phyloP scores from a whole-genome alignment of 2,888 invertebrate genomes.

The Cryptocheilus praepositus region DNA sequence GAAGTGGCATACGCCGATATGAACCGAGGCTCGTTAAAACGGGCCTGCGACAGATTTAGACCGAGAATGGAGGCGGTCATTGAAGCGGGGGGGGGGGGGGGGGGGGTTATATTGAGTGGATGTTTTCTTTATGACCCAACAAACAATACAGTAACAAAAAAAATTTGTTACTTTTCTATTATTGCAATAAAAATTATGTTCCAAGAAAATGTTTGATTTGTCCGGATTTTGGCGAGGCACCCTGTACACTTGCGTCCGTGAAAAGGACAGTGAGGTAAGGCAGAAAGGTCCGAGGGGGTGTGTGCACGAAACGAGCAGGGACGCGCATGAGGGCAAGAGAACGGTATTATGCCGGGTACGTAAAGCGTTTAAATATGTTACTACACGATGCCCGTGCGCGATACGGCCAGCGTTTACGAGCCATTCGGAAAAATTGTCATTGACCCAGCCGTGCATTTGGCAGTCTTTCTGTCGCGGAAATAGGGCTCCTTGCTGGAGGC shows the following conservation, averaged over 20 bases:
- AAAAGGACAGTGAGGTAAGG: conserved; percentile 3
- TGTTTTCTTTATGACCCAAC: no score
- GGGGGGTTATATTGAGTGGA: no score
- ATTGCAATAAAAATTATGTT: no score
- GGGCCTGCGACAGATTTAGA: no score
- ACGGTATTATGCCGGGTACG: conserved; percentile 24
- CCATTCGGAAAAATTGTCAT: conserved; percentile 42
- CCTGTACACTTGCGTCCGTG: conserved; percentile 4
- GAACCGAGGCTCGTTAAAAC: no score
- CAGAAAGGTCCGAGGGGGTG: background rate
- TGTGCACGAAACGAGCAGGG: conserved; percentile 12
- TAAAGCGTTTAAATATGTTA: conserved; percentile 50
- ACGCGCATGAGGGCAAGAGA: conserved; percentile 13
- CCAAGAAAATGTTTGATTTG: no score
- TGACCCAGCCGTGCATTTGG: conserved; percentile 25
- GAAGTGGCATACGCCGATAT: no score
- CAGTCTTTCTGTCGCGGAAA: background rate
- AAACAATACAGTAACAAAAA: no score
- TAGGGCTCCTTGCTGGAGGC: no score
- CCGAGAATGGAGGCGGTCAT: no score
- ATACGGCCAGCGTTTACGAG: conserved; percentile 42
- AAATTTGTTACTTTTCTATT: no score
- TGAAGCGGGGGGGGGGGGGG: no score
- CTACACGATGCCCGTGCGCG: conserved; percentile 10
- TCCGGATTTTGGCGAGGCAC: background rate